Conservation (phyloP, 2,113 vertebrate species). For the Gila orcuttii region DNA sequence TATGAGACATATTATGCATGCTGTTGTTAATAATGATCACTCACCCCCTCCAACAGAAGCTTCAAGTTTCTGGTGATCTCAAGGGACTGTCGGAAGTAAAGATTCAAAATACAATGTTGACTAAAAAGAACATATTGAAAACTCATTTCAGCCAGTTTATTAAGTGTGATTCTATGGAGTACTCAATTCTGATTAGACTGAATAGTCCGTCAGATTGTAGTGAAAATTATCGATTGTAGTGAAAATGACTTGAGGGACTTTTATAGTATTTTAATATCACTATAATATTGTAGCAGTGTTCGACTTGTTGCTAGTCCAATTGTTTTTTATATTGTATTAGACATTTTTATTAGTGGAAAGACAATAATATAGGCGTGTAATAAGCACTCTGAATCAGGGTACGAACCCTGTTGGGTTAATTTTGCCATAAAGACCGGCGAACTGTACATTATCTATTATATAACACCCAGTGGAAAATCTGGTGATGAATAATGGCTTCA, state of each 20-base stretch:
- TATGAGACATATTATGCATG: background rate
- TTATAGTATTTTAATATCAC: background rate
- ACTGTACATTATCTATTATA: slow-evolving; percentile 14
- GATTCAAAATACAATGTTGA: background rate
- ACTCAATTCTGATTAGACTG: no score
- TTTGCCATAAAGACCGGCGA: background rate
- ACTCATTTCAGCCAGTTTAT: background rate
- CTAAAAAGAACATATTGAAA: background rate
- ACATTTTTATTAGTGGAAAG: background rate
- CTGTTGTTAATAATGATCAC: slow-evolving; percentile 22
- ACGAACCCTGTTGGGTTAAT: background rate
- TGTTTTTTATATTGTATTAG: background rate
- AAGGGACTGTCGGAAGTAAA: slow-evolving; percentile 69
- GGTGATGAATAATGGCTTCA: slow-evolving; percentile 6
- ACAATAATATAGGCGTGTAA: background rate
- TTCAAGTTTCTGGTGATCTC: slow-evolving; percentile 80
- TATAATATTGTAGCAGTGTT: background rate
- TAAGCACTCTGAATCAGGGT: background rate
- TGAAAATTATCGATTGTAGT: background rate
- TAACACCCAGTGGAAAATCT: slow-evolving; percentile 1
- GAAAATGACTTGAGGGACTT: background rate
- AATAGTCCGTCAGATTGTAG: background rate
- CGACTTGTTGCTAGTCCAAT: background rate
- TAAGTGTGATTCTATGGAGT: no score
- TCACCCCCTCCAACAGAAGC: slow-evolving; percentile 79